Evolutionary conservation across 2,797 vertebrate species (phyloP).

Genomic region (Eutrigla gurnardus): DNA sequence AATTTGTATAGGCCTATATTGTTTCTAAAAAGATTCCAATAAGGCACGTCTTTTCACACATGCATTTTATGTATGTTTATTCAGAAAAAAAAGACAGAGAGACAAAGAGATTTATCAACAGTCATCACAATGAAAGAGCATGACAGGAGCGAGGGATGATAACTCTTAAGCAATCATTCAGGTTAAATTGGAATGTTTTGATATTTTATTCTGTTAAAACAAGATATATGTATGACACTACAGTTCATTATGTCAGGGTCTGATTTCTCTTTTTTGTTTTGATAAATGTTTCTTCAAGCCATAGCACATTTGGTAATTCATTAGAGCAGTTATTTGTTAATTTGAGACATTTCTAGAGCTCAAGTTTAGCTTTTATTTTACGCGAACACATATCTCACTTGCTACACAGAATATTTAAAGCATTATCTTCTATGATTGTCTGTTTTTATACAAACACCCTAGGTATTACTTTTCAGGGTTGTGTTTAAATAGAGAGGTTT

Average conservation of each 20-base stretch:
- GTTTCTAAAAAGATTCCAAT: not conserved
- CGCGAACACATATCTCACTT: constrained; percentile 45
- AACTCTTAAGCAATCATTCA: not conserved
- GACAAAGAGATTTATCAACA: too few species aligned
- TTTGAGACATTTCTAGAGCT: constrained; percentile 9
- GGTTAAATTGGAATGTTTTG: not conserved
- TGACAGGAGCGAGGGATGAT: not conserved
- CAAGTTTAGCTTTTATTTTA: constrained; percentile 25
- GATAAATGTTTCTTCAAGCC: not conserved
- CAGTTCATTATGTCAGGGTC: not conserved
- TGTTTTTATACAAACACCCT: not conserved
- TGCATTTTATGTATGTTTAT: not conserved
- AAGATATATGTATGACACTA: not conserved
- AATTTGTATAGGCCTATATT: not conserved
- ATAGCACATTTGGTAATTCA: not conserved
- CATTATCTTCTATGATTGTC: constrained; percentile 3
- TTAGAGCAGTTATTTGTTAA: not conserved
- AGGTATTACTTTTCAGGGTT: not conserved
- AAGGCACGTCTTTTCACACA: not conserved
- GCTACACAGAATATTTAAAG: constrained; percentile 28
- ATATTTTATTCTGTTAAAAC: not conserved
- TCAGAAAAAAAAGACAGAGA: too few species aligned
- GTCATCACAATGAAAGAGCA: not conserved
- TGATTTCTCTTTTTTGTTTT: not conserved
- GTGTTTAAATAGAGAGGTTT: not conserved